phyloP scores from a whole-genome alignment of 1,140 invertebrate species.

The Orius insidiosus region DNA sequence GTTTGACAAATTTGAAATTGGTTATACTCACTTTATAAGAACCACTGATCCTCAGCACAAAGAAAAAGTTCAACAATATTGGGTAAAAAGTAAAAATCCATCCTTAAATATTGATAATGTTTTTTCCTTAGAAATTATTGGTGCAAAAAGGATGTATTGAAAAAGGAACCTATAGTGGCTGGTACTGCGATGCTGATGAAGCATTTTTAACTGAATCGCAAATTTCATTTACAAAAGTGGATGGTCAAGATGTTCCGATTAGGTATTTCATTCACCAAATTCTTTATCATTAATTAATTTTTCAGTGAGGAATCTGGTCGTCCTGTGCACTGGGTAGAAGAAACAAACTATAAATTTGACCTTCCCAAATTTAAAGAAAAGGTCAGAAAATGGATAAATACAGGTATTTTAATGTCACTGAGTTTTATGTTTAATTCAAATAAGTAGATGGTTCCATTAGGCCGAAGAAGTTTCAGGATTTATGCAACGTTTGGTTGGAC shows the following conservation, averaged over 20 bases:
- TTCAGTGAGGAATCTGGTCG: constrained; percentile 54
- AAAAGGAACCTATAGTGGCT: constrained; percentile 74
- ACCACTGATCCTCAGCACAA: constrained; percentile 70
- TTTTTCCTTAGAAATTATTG: constrained; percentile 40
- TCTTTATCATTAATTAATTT: too few species aligned
- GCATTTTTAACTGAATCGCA: constrained; percentile 71
- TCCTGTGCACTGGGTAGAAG: constrained; percentile 77
- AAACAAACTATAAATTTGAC: constrained; percentile 89
- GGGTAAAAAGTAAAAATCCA: too few species aligned
- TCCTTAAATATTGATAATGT: too few species aligned
- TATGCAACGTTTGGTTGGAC: constrained; percentile 43
- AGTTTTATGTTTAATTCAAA: background rate
- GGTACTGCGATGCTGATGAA: constrained; percentile 92
- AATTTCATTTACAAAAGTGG: constrained; percentile 34
- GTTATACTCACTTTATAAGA: constrained; percentile 63
- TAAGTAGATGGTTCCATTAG: constrained; percentile 36
- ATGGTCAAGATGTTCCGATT: constrained; percentile 39
- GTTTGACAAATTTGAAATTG: constrained; percentile 47
- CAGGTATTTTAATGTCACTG: constrained; percentile 6
- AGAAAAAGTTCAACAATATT: constrained; percentile 62
- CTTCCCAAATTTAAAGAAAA: constrained; percentile 59
- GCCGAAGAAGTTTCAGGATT: constrained; percentile 53
- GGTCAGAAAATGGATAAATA: constrained; percentile 62
- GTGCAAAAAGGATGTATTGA: constrained; percentile 59
- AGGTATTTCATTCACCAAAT: constrained; percentile 24